These are phyloP conservation scores for Mycetomoellerius zeteki DNA, from an alignment of 1,140 invertebrate species.

Conservation along the genomic window DNA sequence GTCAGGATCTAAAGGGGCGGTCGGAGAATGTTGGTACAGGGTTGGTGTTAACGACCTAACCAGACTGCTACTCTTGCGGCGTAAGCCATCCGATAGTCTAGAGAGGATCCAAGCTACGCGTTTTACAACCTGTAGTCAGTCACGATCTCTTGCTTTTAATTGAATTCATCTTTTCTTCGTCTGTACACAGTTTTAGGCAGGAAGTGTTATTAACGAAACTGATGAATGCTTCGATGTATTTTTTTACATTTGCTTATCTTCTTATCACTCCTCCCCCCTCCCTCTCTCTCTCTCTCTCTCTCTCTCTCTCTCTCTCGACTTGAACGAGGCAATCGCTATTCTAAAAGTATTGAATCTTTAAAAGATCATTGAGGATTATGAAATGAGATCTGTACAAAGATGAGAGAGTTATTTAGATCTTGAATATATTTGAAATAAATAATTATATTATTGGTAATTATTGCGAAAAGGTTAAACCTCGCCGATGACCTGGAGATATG, in stretches of 20 bases:
- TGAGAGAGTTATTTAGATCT: neutral
- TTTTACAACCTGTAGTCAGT: conserved; percentile 30
- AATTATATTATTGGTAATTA: too few species aligned
- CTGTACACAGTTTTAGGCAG: neutral
- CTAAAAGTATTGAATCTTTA: neutral
- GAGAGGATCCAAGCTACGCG: conserved; percentile 22
- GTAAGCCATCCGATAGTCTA: conserved; percentile 55
- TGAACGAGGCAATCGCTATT: neutral
- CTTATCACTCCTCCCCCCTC: neutral
- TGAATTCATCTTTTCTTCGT: conserved; percentile 9
- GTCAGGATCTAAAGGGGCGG: conserved; percentile 66
- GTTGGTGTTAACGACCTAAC: conserved; percentile 73
- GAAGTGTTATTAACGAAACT: neutral
- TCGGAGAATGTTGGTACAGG: conserved; percentile 71
- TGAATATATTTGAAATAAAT: neutral
- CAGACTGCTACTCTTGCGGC: conserved; percentile 69
- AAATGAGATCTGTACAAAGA: neutral
- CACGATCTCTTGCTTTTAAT: conserved; percentile 17
- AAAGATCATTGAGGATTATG: neutral
- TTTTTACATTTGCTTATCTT: neutral
- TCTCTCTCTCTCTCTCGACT: neutral
- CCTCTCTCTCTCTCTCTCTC: neutral
- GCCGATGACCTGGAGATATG: too few species aligned
- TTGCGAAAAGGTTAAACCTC: too few species aligned
- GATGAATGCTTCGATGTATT: neutral